phyloP scores from a whole-genome alignment of 2,113 vertebrate genomes.

The Trichomycterus rosablanca region DNA sequence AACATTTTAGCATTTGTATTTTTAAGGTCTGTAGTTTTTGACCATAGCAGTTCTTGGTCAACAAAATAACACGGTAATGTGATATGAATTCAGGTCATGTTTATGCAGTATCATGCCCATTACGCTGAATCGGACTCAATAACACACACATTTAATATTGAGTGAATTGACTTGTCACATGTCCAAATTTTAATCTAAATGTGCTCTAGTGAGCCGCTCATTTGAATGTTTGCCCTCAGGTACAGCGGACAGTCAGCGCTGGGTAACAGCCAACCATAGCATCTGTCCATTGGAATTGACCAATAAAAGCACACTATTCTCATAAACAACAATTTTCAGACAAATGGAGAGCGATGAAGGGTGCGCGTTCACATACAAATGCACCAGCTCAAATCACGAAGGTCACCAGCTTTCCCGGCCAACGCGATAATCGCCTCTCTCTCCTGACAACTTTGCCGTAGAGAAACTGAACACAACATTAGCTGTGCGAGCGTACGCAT shows the following conservation, averaged over 20 bases:
- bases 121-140: no score
- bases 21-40: no score
- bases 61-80: no score
- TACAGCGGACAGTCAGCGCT: slow-evolving; percentile 54
- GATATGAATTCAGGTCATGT: no score
- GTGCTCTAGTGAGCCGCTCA: slow-evolving; percentile 16
- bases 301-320: slow-evolving; percentile 58
- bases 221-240: slow-evolving; percentile 59
- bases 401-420: slow-evolving; percentile 50
- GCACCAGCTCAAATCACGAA: slow-evolving; percentile 46
- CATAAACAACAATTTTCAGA: slow-evolving; percentile 65
- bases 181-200: slow-evolving; percentile 4
- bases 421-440: slow-evolving; percentile 38
- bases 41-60: no score
- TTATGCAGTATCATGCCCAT: no score
- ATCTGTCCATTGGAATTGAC: slow-evolving; percentile 66
- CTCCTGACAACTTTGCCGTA: slow-evolving; percentile 23
- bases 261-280: slow-evolving; percentile 45
- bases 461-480: no score
- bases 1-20: no score
- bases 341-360: slow-evolving; percentile 65
- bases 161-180: slow-evolving; percentile 30
- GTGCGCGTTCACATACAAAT: slow-evolving; percentile 50
- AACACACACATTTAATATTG: slow-evolving; percentile 5
- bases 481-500: neutral